A percentile compares a stretch with the other conserved stretches of the same genome.
Conservation (phyloP, 2,888 invertebrate genomes). For the Cyaniris semiargus region DNA sequence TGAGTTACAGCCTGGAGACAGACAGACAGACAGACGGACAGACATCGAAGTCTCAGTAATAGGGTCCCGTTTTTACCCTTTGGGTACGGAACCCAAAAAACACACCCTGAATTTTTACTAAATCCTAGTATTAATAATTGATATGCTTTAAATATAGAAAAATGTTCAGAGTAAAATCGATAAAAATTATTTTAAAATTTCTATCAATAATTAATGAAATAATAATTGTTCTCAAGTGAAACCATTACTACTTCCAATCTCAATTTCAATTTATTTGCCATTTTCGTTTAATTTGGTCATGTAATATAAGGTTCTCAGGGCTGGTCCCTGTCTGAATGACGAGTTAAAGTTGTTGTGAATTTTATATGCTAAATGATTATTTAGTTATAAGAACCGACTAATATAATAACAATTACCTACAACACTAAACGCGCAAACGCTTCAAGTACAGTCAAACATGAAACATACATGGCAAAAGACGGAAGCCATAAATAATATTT, state of each 20-base stretch:
- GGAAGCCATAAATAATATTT: neutral
- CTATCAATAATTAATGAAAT: no score
- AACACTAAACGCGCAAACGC: neutral
- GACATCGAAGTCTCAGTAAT: no score
- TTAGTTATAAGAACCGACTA: conserved; percentile 54
- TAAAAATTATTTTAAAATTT: no score
- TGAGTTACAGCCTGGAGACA: no score
- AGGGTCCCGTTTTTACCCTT: no score
- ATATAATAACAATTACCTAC: conserved; percentile 4
- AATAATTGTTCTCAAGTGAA: no score
- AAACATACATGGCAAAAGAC: neutral
- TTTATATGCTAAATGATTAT: conserved; percentile 63
- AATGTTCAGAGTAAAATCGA: no score
- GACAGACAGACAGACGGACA: no score
- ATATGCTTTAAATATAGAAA: no score
- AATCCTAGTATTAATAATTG: no score
- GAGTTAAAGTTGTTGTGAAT: conserved; percentile 67
- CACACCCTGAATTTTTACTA: no score
- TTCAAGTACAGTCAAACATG: neutral
- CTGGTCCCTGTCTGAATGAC: conserved; percentile 69
- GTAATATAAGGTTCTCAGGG: conserved; percentile 63
- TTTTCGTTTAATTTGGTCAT: conserved; percentile 43
- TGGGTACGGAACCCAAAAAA: no score
- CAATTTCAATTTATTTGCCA: conserved; percentile 28
- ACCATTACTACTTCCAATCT: neutral